These are phyloP conservation scores for Botia kubotai DNA, from an alignment of 2,797 vertebrate species.

Conservation along the genomic window DNA sequence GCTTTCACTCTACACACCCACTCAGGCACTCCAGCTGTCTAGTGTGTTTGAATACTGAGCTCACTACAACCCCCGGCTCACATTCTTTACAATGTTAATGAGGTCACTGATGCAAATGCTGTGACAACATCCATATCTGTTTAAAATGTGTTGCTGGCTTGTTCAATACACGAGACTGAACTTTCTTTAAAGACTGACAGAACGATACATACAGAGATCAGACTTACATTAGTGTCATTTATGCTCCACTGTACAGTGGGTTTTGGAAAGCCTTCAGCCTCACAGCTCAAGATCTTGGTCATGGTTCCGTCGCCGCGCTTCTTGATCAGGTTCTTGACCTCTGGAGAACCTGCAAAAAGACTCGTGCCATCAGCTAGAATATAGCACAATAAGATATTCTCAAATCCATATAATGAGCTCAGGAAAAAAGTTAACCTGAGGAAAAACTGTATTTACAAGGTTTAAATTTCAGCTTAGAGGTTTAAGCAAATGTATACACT, in stretches of 20 bases:
- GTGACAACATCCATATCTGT: not conserved
- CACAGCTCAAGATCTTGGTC: slow-evolving; percentile 87
- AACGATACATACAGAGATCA: slow-evolving; percentile 1
- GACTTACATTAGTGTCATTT: slow-evolving; percentile 79
- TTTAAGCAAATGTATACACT: not conserved
- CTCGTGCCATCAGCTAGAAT: not conserved
- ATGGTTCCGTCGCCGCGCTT: slow-evolving; percentile 76
- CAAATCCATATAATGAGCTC: no score
- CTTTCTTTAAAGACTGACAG: slow-evolving; percentile 8
- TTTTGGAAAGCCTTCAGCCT: slow-evolving; percentile 91
- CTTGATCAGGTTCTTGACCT: slow-evolving; percentile 85
- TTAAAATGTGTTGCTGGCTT: not conserved
- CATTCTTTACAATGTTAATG: not conserved
- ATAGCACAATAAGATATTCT: not conserved
- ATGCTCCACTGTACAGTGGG: slow-evolving; percentile 91
- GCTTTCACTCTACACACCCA: slow-evolving; percentile 8
- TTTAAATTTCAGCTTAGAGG: not conserved
- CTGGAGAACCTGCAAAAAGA: slow-evolving; percentile 84
- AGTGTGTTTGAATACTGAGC: slow-evolving; percentile 24
- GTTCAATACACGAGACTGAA: not conserved
- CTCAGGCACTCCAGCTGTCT: not conserved
- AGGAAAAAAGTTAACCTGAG: no score
- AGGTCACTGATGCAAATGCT: not conserved
- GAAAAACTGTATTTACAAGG: not conserved
- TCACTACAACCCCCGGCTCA: not conserved